Evolutionary conservation across 2,113 vertebrate genomes (phyloP), one percentile per base, ranked within the genome.

Genomic region (Chionomys nivalis): DNA sequence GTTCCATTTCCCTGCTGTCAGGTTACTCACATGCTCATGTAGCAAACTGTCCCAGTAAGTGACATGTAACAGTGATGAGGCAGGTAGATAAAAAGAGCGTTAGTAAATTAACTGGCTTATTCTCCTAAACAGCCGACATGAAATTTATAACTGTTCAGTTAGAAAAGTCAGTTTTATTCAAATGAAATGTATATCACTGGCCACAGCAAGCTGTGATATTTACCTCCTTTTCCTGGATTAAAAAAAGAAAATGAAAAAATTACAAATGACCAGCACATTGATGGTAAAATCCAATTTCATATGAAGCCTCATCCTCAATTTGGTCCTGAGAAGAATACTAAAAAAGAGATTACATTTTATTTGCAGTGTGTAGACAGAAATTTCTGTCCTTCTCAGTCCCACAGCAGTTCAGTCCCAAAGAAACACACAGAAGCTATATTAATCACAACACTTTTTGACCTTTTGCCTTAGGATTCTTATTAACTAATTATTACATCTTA

Each of bases 11-110:
- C 83, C 70, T 16, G 9, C 9, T 55, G 0, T 26, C 77, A 89
- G 3, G 44, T 91, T 52, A 26, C 39, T 24, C n/a, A 39, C 81
- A 11, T 39, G 2, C 61, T 4, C n/a, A 31, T 77, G 42, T 0
- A 66, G 73, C 72, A 23, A 55, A 49, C n/a, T 83, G 3, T 82
- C 63, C 9, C 9, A 47, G 24, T 68, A n/a, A 33, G 3, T 42
- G 39, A 73, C 8, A 85, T 79, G 7, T 28, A 39, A 16, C 52
- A 39, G 44, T 44, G 76, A 73, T 82, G 31, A 12, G 72, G 1
- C 17, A 95, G 5, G 42, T 47, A 26, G n/a, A 82, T 92, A 93
- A 88, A 95, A 89, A 39, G 12, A 89, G 70, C 52, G 82, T 26
- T 44, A 36, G 77, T 85, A 65, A 52, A 52, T 83, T 87, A 63